Percentiles rank a stretch among this genome's conserved stretches.
Conservation (phyloP, 2,888 invertebrate genomes). For the Colostygia pectinataria region DNA sequence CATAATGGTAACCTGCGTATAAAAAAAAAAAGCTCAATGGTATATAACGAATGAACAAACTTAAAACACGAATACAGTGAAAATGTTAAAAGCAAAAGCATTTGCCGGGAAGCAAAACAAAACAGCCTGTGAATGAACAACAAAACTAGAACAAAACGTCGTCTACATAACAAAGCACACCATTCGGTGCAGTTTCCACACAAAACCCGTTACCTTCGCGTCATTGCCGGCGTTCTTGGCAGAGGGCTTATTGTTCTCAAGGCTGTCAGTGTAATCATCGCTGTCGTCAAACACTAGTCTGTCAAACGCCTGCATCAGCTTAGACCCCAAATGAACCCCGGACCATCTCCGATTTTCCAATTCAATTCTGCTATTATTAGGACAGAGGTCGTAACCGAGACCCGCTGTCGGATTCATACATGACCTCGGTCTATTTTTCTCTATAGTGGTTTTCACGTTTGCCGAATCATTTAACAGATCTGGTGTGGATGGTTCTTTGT, state of each 20-base stretch:
- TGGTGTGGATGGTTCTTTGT: slow-evolving; percentile 81
- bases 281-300: slow-evolving; percentile 86
- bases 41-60: slow-evolving; percentile 30
- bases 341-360: slow-evolving; percentile 87
- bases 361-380: slow-evolving; percentile 75
- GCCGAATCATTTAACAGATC: slow-evolving; percentile 83
- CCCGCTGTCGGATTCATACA: slow-evolving; percentile 84
- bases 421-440: slow-evolving; percentile 86
- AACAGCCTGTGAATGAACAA: slow-evolving; percentile 46
- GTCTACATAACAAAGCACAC: slow-evolving; percentile 45
- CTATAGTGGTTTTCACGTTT: slow-evolving; percentile 71
- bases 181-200: slow-evolving; percentile 34
- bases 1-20: no score
- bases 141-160: slow-evolving; percentile 44
- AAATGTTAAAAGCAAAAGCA: slow-evolving; percentile 48
- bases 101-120: slow-evolving; percentile 41
- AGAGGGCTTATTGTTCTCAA: slow-evolving; percentile 83
- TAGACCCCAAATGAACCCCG: slow-evolving; percentile 86
- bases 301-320: slow-evolving; percentile 88
- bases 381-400: slow-evolving; percentile 75
- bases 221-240: slow-evolving; percentile 78
- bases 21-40: no score
- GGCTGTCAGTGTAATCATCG: slow-evolving; percentile 89
- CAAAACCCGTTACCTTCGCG: slow-evolving; percentile 69
- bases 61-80: slow-evolving; percentile 31